phyloP scores from a whole-genome alignment of 2,113 vertebrate species.

The Candoia aspera region DNA sequence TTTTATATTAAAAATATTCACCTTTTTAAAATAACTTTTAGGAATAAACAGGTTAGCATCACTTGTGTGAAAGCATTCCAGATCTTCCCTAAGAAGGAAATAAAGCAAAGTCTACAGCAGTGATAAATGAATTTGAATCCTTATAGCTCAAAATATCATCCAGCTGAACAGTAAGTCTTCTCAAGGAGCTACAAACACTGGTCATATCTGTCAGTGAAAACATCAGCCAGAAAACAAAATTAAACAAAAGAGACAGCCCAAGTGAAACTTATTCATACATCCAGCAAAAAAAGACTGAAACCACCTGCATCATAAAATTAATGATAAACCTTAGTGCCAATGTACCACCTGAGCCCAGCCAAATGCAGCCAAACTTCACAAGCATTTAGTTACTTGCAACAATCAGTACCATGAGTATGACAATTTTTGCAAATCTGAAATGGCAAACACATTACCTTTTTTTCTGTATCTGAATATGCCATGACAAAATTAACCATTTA shows the following conservation, averaged over 20 bases:
- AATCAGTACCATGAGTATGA: neutral
- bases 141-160: conserved; percentile 40
- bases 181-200: conserved; percentile 19
- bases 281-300: neutral
- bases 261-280: conserved; percentile 7
- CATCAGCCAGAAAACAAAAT: neutral
- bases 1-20: neutral
- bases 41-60: neutral
- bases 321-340: neutral
- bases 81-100: conserved; percentile 13
- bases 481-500: neutral
- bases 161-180: conserved; percentile 22
- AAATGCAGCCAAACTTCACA: conserved; percentile 15
- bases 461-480: neutral
- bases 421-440: neutral
- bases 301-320: conserved; percentile 26
- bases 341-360: conserved; percentile 6
- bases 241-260: conserved; percentile 27
- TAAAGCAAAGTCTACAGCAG: conserved; percentile 28
- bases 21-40: neutral
- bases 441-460: conserved; percentile 9
- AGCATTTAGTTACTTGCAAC: neutral
- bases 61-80: neutral
- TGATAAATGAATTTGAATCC: conserved; percentile 35
- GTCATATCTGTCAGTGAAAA: conserved; percentile 20